Evolutionary conservation across 2,113 vertebrate species (phyloP).

Genomic region (Epinephelus lanceolatus): DNA sequence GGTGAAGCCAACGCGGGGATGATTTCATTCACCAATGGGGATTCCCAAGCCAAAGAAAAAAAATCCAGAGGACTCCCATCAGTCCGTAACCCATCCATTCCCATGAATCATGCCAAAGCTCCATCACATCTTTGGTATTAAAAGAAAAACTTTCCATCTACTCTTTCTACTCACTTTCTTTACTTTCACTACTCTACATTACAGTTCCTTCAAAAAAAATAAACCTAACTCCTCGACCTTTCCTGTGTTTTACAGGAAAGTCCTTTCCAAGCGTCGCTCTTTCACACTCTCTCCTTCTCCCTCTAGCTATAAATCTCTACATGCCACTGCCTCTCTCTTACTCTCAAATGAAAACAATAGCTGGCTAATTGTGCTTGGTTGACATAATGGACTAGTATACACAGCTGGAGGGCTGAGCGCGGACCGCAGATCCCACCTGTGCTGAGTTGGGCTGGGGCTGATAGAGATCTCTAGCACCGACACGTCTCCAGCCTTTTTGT

Average conservation of each 20-base stretch:
- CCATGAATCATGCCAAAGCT: conserved; percentile 52
- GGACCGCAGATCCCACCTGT: conserved; percentile 75
- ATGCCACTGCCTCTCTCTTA: conserved; percentile 53
- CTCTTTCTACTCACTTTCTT: conserved; percentile 75
- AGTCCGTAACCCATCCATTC: conserved; percentile 25
- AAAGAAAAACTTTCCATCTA: conserved; percentile 58
- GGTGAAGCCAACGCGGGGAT: conserved; percentile 40
- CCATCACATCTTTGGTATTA: conserved; percentile 69
- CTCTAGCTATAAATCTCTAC: conserved; percentile 64
- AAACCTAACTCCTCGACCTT: conserved; percentile 37
- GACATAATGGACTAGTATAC: conserved; percentile 73
- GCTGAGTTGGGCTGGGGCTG: conserved; percentile 57
- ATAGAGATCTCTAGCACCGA: conserved; percentile 77
- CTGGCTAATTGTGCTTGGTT: conserved; percentile 76
- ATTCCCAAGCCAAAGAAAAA: conserved; percentile 47
- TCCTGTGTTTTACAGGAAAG: conserved; percentile 59
- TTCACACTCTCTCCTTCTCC: conserved; percentile 54
- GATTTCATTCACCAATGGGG: conserved; percentile 61
- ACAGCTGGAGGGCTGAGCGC: conserved; percentile 73
- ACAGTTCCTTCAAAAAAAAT: conserved; percentile 52
- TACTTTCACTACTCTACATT: conserved; percentile 71
- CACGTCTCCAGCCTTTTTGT: conserved; percentile 68
- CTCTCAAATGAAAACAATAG: conserved; percentile 75
- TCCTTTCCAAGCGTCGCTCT: conserved; percentile 54
- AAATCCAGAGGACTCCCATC: conserved; percentile 9